phyloP scores from a whole-genome alignment of 2,888 invertebrate species.

The Micoletzkya japonica region DNA sequence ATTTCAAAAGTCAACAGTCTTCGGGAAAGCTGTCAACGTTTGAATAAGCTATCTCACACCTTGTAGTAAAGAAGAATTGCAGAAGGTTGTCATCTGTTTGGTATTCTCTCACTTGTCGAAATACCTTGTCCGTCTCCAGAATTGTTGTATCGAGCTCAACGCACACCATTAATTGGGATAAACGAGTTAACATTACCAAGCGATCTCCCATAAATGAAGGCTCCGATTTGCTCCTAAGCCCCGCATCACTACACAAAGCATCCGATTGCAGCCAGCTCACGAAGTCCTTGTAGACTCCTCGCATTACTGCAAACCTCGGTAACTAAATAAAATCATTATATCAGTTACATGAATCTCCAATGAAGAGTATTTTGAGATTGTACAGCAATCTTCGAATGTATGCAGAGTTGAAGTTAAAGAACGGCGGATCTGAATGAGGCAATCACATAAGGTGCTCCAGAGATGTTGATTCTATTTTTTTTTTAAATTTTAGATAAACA shows the following conservation, averaged over 20 bases:
- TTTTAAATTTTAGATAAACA: neutral
- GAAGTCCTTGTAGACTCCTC: constrained; percentile 47
- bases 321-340: neutral
- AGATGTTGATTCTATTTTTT: neutral
- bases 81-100: constrained; percentile 35
- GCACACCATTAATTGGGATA: neutral
- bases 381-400: constrained; percentile 3
- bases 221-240: constrained; percentile 31
- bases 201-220: constrained; percentile 32
- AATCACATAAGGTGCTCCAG: too few species aligned
- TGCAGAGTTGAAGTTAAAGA: neutral
- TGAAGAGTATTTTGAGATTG: constrained; percentile 31
- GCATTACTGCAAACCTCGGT: constrained; percentile 37
- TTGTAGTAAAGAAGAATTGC: constrained; percentile 43
- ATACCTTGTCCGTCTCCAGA: constrained; percentile 39
- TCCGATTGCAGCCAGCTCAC: constrained; percentile 30
- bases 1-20: too few species aligned
- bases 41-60: too few species aligned
- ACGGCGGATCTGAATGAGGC: too few species aligned
- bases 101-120: constrained; percentile 44
- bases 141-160: constrained; percentile 19
- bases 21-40: neutral
- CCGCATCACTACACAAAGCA: constrained; percentile 12
- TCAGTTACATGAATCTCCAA: constrained; percentile 46
- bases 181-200: constrained; percentile 29